Conservation (phyloP, 2,888 invertebrate genomes). For the Rapana venosa region DNA sequence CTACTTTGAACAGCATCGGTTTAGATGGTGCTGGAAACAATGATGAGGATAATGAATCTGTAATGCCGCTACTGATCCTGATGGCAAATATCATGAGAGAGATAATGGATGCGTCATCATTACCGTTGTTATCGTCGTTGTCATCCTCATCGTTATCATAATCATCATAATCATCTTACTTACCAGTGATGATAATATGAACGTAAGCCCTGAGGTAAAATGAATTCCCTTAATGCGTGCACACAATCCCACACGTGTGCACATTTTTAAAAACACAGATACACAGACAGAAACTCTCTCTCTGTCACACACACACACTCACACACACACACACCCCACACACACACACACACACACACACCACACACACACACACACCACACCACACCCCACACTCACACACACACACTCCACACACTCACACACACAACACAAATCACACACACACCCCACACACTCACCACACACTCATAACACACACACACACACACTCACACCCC, state of each 20-base stretch:
- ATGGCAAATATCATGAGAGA: no score
- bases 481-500: not conserved
- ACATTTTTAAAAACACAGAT: not conserved
- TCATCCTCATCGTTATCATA: no score
- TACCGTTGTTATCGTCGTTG: no score
- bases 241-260: not conserved
- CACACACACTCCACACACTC: not conserved
- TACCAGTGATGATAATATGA: no score
- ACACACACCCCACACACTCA: not conserved
- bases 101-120: no score
- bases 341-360: slow-evolving; percentile 18
- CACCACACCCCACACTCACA: slow-evolving; percentile 12
- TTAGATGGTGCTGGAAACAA: no score
- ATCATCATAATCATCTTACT: no score
- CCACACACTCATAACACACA: not conserved
- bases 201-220: no score
- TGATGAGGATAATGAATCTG: no score
- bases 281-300: not conserved
- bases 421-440: not conserved
- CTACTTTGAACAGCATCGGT: no score
- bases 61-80: no score
- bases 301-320: not conserved
- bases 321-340: slow-evolving; percentile 14
- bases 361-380: slow-evolving; percentile 23
- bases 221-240: no score